A percentile compares a stretch with the other conserved stretches of the same genome.
Evolutionary conservation across 2,113 vertebrate species (phyloP).

Genomic region (Zonotrichia leucophrys): DNA sequence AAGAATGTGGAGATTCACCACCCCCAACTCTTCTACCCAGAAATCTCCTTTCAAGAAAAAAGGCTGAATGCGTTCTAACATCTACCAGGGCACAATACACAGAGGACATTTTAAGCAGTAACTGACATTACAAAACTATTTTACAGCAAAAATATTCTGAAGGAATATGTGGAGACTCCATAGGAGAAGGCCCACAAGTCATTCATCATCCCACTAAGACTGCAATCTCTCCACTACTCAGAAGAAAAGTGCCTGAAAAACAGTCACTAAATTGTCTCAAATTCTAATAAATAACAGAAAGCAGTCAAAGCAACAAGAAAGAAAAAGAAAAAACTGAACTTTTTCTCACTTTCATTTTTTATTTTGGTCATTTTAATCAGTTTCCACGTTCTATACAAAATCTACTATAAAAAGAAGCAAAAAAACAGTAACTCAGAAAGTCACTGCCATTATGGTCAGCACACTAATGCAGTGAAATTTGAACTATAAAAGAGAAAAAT

Average conservation of each 20-base stretch:
- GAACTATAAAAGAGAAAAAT: conserved; percentile 44
- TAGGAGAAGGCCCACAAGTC: not conserved
- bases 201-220: not conserved
- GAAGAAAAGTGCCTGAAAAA: not conserved
- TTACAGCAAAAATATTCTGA: not conserved
- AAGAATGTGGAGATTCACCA: not conserved
- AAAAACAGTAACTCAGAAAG: conserved; percentile 16
- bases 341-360: not conserved
- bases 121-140: not conserved
- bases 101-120: not conserved
- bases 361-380: not conserved
- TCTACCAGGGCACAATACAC: not conserved
- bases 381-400: conserved; percentile 1
- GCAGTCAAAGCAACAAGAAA: not conserved
- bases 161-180: not conserved
- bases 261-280: not conserved
- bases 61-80: not conserved
- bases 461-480: conserved; percentile 33
- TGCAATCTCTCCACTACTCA: not conserved
- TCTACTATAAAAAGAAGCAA: not conserved
- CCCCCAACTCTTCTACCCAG: not conserved
- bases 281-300: not conserved
- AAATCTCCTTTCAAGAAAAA: not conserved
- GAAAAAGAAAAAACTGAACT: not conserved
- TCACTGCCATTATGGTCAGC: not conserved